Conservation (phyloP, 2,888 invertebrate genomes). For the Philereme vetulata region DNA sequence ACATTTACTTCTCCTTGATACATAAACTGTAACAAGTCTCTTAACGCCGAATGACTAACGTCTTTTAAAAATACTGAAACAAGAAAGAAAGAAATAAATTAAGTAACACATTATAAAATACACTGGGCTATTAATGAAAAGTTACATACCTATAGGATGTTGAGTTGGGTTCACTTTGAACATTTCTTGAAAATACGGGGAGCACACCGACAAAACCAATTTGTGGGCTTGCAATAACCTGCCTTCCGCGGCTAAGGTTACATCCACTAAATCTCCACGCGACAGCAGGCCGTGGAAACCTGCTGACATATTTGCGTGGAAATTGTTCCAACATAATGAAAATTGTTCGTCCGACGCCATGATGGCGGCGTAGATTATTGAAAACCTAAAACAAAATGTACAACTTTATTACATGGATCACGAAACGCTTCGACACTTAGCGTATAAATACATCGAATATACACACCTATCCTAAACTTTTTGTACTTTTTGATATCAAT, state of each 20-base stretch:
- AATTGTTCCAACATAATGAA: conserved; percentile 90
- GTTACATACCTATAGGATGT: conserved; percentile 86
- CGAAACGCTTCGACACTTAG: too few relatives aligned
- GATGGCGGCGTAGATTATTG: conserved; percentile 75
- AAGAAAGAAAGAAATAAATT: too few relatives aligned
- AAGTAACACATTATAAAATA: not conserved
- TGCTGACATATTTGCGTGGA: conserved; percentile 88
- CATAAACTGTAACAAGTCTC: conserved; percentile 89
- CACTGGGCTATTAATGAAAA: conserved; percentile 2
- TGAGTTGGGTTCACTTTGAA: conserved; percentile 88
- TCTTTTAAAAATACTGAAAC: conserved; percentile 87
- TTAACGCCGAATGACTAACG: conserved; percentile 87
- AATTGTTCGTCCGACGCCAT: conserved; percentile 90
- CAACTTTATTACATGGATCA: not conserved
- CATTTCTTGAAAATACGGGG: conserved; percentile 89
- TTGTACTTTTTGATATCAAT: conserved; percentile 79
- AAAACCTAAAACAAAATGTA: conserved; percentile 60
- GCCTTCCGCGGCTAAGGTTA: conserved; percentile 88
- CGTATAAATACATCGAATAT: not conserved
- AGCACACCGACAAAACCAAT: conserved; percentile 88
- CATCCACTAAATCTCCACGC: conserved; percentile 88
- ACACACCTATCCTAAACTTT: conserved; percentile 78
- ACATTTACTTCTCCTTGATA: conserved; percentile 89
- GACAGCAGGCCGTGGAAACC: conserved; percentile 88
- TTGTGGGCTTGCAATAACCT: conserved; percentile 88